These are phyloP conservation scores for Gulo gulo DNA, from an alignment of 2,113 vertebrate species.

Conservation along the genomic window DNA sequence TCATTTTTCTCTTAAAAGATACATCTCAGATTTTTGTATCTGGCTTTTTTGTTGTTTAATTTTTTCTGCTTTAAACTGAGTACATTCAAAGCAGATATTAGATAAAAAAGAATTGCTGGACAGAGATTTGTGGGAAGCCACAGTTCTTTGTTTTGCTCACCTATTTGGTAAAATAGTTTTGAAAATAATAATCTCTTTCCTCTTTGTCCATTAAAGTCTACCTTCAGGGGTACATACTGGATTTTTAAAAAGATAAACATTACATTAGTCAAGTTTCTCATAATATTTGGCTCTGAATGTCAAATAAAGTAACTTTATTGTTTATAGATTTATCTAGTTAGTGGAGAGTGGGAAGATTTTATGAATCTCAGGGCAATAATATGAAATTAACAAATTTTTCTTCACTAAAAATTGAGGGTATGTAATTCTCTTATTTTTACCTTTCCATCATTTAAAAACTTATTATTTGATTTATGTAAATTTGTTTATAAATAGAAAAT, in stretches of 20 bases:
- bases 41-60: slow-evolving; percentile 2
- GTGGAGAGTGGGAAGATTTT: slow-evolving; percentile 3
- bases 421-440: slow-evolving; percentile 23
- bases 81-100: neutral
- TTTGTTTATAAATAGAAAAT: slow-evolving; percentile 4
- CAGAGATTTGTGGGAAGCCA: neutral
- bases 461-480: slow-evolving; percentile 20
- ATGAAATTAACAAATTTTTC: neutral
- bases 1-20: slow-evolving; percentile 24
- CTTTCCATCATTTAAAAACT: slow-evolving; percentile 10
- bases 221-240: neutral
- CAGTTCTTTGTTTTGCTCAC: slow-evolving; percentile 5
- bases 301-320: neutral
- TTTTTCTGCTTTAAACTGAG: slow-evolving; percentile 44
- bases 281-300: slow-evolving; percentile 20
- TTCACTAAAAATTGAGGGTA: neutral
- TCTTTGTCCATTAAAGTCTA: slow-evolving; percentile 10
- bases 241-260: neutral
- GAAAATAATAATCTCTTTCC: neutral
- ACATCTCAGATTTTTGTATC: neutral
- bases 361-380: neutral
- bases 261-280: neutral
- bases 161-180: neutral
- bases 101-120: neutral
- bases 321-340: neutral